phyloP scores from a whole-genome alignment of 2,888 invertebrate genomes.

The Trilocha varians region DNA sequence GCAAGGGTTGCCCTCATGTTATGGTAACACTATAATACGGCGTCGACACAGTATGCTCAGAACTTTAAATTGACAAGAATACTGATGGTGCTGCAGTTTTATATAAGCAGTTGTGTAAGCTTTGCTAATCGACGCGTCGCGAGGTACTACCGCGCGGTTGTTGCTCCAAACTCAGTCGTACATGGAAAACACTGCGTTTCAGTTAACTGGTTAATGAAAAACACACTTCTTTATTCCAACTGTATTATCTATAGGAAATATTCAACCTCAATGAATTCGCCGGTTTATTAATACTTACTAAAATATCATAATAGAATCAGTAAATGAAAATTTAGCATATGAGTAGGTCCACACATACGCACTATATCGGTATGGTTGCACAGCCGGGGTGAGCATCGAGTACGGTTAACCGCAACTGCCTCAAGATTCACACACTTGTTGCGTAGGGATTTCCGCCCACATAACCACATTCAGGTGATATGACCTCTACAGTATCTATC shows the following conservation, averaged over 20 bases:
- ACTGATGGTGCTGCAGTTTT: constrained; percentile 62
- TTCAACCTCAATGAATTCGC: no score
- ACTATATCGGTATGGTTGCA: no score
- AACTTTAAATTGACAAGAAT: constrained; percentile 52
- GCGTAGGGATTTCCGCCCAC: constrained; percentile 21
- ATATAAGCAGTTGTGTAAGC: constrained; percentile 69
- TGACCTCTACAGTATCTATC: no score
- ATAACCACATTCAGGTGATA: constrained; percentile 6
- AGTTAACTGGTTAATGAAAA: no score
- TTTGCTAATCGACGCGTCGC: constrained; percentile 52
- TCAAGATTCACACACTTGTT: constrained; percentile 32
- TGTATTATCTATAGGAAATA: no score
- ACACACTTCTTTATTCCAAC: no score
- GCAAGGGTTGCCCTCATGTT: constrained; percentile 50
- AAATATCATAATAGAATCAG: no score
- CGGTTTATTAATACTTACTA: no score
- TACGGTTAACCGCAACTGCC: constrained; percentile 19
- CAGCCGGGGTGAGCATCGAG: neutral
- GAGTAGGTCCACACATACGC: no score
- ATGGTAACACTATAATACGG: constrained; percentile 19
- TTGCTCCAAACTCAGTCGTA: constrained; percentile 8
- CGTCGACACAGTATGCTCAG: constrained; percentile 37
- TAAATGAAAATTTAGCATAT: neutral
- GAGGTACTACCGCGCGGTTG: constrained; percentile 8
- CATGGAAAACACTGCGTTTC: no score